A percentile compares a stretch with the other conserved stretches of the same genome.
phyloP scores from a whole-genome alignment of 1,140 invertebrate species.

The Dinothrombium tinctorium region DNA sequence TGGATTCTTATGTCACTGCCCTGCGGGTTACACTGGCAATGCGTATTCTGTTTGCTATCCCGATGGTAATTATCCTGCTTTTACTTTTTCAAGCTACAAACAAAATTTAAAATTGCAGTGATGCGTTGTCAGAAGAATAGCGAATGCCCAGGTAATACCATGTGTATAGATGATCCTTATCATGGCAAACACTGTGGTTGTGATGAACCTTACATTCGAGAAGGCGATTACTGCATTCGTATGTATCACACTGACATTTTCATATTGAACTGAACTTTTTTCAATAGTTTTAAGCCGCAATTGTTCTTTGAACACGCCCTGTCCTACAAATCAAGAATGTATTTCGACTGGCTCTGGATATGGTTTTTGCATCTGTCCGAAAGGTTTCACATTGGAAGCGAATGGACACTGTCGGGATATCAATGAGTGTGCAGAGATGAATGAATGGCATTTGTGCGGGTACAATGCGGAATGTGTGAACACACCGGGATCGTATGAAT shows the following conservation, averaged over 20 bases:
- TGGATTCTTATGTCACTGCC: slow-evolving; percentile 29
- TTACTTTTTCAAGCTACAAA: slow-evolving; percentile 36
- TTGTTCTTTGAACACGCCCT: slow-evolving; percentile 22
- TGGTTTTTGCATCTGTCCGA: slow-evolving; percentile 49
- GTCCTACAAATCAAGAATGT: slow-evolving; percentile 59
- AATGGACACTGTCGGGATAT: slow-evolving; percentile 34
- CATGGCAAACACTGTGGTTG: slow-evolving; percentile 17
- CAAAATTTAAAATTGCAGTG: slow-evolving; percentile 37
- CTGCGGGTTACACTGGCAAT: slow-evolving; percentile 31
- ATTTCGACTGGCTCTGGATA: slow-evolving; percentile 31
- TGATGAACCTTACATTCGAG: slow-evolving; percentile 14
- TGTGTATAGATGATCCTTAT: slow-evolving; percentile 16
- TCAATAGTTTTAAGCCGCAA: slow-evolving; percentile 24
- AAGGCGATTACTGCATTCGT: slow-evolving; percentile 28
- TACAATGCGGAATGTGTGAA: slow-evolving; percentile 48
- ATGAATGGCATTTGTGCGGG: slow-evolving; percentile 33
- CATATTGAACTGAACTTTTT: neutral
- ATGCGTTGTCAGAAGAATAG: slow-evolving; percentile 13
- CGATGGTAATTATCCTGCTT: slow-evolving; percentile 22
- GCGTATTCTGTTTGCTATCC: slow-evolving; percentile 24
- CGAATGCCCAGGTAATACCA: slow-evolving; percentile 16
- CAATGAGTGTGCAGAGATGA: slow-evolving; percentile 9
- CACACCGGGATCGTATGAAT: slow-evolving; percentile 32
- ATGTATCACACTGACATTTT: slow-evolving; percentile 12
- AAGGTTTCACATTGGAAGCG: slow-evolving; percentile 62